Evolutionary conservation across 2,888 invertebrate genomes (phyloP), one percentile per base, ranked within the genome.

Genomic region (Invenusta paracnida): DNA sequence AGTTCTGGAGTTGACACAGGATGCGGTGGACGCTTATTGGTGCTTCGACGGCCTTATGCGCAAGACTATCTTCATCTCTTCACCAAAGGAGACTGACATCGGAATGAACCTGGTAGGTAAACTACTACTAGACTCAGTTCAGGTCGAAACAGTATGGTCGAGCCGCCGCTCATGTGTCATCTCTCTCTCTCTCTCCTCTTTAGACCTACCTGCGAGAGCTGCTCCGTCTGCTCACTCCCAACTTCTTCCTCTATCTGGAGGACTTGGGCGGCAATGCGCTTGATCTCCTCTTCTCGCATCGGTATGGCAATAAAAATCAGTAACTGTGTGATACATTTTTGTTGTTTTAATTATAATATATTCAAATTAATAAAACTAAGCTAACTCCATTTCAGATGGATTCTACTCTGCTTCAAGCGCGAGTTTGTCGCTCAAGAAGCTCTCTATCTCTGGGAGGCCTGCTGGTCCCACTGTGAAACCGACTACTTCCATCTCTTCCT

Each of bases 381-480:
- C 28, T n/a, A n/a, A n/a, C n/a, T n/a, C n/a, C n/a, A n/a, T 29
- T 66, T 0, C 87, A 91, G 91, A 87, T 97, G 97, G 97, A 95
- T 97, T 89, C 92, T 97, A 87, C 91, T 97, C 93, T 97, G 97
- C 91, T 96, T 97, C 92, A 92, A 93, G 87, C 89, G 96, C 0
- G 96, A 97, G 92, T 97, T 97, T 90, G 94, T 95, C 0, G 96
- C 96, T 91, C 94, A 94, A 17, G 95, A 95, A 66, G 96, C 96
- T 0, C 93, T 96, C 81, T 93, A 95, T 31, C 96, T 97, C 95
- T 97, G 96, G 96, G 96, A 97, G 92, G 95, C 96, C 0, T 98
- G 97, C 92, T 98, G 98, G 98, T 95, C 96, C 0, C 96, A 96
- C 92, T 97, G 96, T 91, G 94, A 96, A 90, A 97, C 97, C 0